phyloP scores from a whole-genome alignment of 2,797 vertebrate genomes.

The Anguilla anguilla region DNA sequence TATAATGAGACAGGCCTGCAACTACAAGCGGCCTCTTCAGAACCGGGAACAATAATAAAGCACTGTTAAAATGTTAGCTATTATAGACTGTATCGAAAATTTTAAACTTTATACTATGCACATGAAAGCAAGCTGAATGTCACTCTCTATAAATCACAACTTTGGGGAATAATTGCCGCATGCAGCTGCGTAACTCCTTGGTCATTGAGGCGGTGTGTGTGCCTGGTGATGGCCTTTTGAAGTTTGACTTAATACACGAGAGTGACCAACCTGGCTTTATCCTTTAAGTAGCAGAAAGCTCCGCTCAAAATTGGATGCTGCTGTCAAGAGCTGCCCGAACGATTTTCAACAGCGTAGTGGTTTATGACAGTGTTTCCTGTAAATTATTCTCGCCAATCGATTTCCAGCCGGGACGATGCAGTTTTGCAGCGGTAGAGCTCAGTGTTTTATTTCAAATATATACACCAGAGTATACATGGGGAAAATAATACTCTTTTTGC shows the following conservation, averaged over 20 bases:
- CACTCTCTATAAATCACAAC: background rate
- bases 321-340: background rate
- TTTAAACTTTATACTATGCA: background rate
- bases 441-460: background rate
- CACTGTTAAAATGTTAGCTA: background rate
- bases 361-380: background rate
- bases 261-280: background rate
- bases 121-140: background rate
- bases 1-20: background rate
- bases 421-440: background rate
- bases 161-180: background rate
- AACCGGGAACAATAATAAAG: background rate
- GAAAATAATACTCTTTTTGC: background rate
- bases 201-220: background rate
- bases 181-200: background rate
- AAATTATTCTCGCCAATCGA: background rate
- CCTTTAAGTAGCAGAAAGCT: background rate
- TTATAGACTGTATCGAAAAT: background rate
- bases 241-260: background rate
- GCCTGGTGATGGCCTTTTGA: background rate
- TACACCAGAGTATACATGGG: background rate
- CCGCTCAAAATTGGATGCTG: background rate
- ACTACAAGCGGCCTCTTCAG: background rate
- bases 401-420: background rate
- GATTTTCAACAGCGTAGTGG: background rate